Percentiles rank a stretch among this genome's conserved stretches.
phyloP scores from a whole-genome alignment of 2,888 invertebrate species.

The Lomographa bimaculata region DNA sequence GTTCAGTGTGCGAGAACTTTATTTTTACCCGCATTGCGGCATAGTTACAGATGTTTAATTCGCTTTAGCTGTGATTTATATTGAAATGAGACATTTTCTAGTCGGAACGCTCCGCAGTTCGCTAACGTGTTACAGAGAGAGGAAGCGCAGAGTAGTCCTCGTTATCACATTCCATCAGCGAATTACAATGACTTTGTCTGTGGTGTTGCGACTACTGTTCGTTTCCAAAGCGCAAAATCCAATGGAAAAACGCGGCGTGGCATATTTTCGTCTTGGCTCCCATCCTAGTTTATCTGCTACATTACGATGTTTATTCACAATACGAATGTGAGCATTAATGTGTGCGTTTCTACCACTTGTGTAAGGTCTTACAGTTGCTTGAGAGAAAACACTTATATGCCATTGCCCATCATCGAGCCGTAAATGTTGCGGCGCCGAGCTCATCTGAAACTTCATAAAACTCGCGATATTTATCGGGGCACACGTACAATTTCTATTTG shows the following conservation, averaged over 20 bases:
- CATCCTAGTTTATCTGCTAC: slow-evolving; percentile 84
- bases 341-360: slow-evolving; percentile 75
- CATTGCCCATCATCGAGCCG: slow-evolving; percentile 30
- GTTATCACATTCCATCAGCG: slow-evolving; percentile 59
- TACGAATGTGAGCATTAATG: slow-evolving; percentile 80
- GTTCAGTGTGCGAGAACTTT: slow-evolving; percentile 40
- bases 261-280: slow-evolving; percentile 84
- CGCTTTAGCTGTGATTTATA: slow-evolving; percentile 20
- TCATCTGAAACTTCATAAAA: slow-evolving; percentile 23
- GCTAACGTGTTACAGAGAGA: slow-evolving; percentile 33
- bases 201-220: slow-evolving; percentile 64
- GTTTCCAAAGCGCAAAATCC: slow-evolving; percentile 80
- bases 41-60: slow-evolving; percentile 30
- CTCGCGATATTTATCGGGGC: slow-evolving; percentile 12
- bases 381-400: slow-evolving; percentile 44
- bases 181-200: slow-evolving; percentile 63
- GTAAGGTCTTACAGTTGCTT: slow-evolving; percentile 38
- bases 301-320: slow-evolving; percentile 84
- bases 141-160: slow-evolving; percentile 29
- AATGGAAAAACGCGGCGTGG: slow-evolving; percentile 82
- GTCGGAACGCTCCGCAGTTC: background rate
- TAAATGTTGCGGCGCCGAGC: slow-evolving; percentile 25
- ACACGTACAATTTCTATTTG: slow-evolving; percentile 13
- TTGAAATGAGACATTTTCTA: slow-evolving; percentile 16
- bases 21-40: slow-evolving; percentile 40